Percentiles rank a stretch among this genome's conserved stretches.
Evolutionary conservation across 2,888 invertebrate species (phyloP).

Genomic region (Esperia sulphurella): DNA sequence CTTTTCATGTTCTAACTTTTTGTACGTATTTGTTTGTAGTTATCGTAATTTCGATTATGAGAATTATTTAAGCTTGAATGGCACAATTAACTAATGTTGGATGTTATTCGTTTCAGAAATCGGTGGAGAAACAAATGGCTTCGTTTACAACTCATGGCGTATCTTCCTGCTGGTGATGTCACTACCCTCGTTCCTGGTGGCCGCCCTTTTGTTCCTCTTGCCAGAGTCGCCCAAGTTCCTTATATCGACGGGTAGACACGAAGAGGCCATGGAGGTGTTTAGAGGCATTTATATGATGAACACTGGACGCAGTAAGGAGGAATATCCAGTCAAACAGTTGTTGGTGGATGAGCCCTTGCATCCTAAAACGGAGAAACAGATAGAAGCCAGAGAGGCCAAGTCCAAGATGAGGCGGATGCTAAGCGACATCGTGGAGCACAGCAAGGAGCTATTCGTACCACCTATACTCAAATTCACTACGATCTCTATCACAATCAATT

Average conservation of each 20-base stretch:
- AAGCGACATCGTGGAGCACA: conserved; percentile 88
- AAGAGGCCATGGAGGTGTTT: conserved; percentile 90
- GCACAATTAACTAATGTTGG: not conserved
- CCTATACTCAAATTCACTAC: conserved; percentile 90
- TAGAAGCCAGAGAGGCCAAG: conserved; percentile 79
- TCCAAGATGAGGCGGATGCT: conserved; percentile 87
- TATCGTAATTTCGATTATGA: no score
- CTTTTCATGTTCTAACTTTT: no score
- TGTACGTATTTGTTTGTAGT: no score
- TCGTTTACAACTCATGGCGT: conserved; percentile 94
- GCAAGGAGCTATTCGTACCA: conserved; percentile 87
- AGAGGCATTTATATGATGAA: conserved; percentile 89
- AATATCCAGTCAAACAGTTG: conserved; percentile 87
- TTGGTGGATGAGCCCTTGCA: conserved; percentile 78
- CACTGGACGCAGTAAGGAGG: conserved; percentile 85
- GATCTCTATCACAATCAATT: conserved; percentile 93
- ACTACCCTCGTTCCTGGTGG: conserved; percentile 92
- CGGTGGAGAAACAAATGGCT: conserved; percentile 82
- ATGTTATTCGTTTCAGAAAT: conserved; percentile 74
- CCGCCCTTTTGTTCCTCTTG: conserved; percentile 87
- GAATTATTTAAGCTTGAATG: not conserved
- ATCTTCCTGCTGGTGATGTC: conserved; percentile 94
- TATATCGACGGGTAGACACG: conserved; percentile 87
- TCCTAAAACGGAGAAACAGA: conserved; percentile 77
- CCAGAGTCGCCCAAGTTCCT: conserved; percentile 96